These are phyloP conservation scores for Lepidocyrtoides sp. DNA, from an alignment of 2,888 invertebrate species.

Conservation along the genomic window DNA sequence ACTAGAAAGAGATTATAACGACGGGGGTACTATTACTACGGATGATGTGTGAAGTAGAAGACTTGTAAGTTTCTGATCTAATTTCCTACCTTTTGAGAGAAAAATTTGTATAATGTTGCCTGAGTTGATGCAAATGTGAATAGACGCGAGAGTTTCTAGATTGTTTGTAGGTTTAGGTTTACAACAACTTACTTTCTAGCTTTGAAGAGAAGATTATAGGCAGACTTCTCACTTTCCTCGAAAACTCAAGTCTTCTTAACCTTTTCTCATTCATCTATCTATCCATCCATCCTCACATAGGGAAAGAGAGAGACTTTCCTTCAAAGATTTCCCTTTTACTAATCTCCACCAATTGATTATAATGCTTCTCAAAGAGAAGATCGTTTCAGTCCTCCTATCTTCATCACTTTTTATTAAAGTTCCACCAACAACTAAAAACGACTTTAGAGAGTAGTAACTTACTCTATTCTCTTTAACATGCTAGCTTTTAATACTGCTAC, in stretches of 20 bases:
- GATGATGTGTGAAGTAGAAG: neutral
- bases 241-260: neutral
- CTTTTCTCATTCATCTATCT: constrained; percentile 18
- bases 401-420: constrained; percentile 13
- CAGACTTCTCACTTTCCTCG: neutral
- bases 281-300: neutral
- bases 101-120: neutral
- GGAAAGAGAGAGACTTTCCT: neutral
- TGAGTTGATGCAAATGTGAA: neutral
- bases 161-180: constrained; percentile 9
- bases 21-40: neutral
- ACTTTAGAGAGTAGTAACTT: neutral
- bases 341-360: constrained; percentile 40
- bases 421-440: neutral
- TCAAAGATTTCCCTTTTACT: neutral
- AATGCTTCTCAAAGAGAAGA: constrained; percentile 2
- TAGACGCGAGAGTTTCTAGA: neutral
- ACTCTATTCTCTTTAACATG: neutral
- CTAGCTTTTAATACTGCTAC: neutral
- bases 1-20: constrained; percentile 18
- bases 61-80: constrained; percentile 26
- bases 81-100: neutral
- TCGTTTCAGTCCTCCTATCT: neutral
- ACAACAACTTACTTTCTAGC: neutral
- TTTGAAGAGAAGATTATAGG: neutral